Base-by-base conservation (phyloP, 1,140 invertebrate genomes). In the Parasteatoda tepidariorum region DNA sequence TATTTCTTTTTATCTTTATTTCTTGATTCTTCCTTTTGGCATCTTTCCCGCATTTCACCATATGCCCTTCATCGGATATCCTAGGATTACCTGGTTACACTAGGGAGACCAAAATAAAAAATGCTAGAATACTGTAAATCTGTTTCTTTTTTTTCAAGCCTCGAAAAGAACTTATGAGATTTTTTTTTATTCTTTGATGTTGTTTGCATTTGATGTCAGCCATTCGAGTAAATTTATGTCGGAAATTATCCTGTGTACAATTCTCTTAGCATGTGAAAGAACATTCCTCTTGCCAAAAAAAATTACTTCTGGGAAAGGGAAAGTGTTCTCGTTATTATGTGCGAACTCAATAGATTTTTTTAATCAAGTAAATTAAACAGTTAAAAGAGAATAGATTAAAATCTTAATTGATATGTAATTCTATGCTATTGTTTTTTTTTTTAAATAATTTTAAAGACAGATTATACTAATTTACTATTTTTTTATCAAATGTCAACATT, bases 61-160 rank as follows among this genome's bases (percentile, higher is more conserved):
- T 31, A 57, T 34, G 31, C 33, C 33, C n/a, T 30, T 75, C 30
- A 59, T 75, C 55, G 71, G 48, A 61, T 75, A 41, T 28, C 31
- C 24, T 2, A 61, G 71, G 71, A 75, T 75, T 75, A 75, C 71
- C 71, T 75, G 57, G 57, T 18, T 61, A 41, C 24, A 71, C 26
- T n/a, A 28, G n/a, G 48, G 26, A 13, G 6, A 48, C n/a, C 30
- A 22, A 68, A 41, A 9, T 13, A 3, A 41, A 67, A 7, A 38
- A 33, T 34, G 13, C 30, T 30, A 71, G 55, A 18, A 24, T 57
- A 15, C 13, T 13, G 6, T 71, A n/a, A 6, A 41, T 41, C 11
- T 70, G 28, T 41, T 15, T 1, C 2, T 70, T 54, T 70, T 28
- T 3, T 64, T 13, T 64, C 7, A 15, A 22, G 55, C 7, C 24